phyloP scores from a whole-genome alignment of 2,113 vertebrate species.

The Choloepus hoffmanni region DNA sequence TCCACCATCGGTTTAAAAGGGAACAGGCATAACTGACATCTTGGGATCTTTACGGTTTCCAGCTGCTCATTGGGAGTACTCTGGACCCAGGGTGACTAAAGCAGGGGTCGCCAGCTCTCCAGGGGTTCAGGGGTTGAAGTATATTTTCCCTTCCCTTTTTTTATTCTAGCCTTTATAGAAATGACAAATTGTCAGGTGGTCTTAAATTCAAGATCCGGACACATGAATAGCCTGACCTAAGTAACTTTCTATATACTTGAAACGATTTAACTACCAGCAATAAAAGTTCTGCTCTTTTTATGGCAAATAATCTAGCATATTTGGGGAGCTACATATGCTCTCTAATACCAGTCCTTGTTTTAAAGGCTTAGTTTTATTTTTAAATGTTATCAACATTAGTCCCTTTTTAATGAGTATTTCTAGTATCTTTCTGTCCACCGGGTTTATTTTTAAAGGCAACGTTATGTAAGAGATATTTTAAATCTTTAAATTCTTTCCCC shows the following conservation, averaged over 20 bases:
- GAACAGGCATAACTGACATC: conserved; percentile 84
- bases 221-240: conserved; percentile 34
- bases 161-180: conserved; percentile 17
- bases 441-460: conserved; percentile 55
- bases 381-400: conserved; percentile 1
- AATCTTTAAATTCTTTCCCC: neutral
- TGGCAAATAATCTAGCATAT: conserved; percentile 63
- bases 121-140: conserved; percentile 77
- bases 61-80: conserved; percentile 86
- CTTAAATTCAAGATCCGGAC: conserved; percentile 34
- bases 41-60: conserved; percentile 82
- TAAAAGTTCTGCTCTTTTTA: conserved; percentile 49
- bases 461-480: conserved; percentile 44
- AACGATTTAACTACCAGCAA: conserved; percentile 49
- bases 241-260: conserved; percentile 27
- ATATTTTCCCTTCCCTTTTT: neutral
- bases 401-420: neutral
- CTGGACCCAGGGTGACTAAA: conserved; percentile 78
- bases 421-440: neutral
- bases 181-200: conserved; percentile 59
- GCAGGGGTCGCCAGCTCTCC: conserved; percentile 74
- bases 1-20: conserved; percentile 85
- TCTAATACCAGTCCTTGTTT: conserved; percentile 51
- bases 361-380: conserved; percentile 43
- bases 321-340: conserved; percentile 76